phyloP scores from a whole-genome alignment of 2,888 invertebrate species.

The Diploptera punctata region DNA sequence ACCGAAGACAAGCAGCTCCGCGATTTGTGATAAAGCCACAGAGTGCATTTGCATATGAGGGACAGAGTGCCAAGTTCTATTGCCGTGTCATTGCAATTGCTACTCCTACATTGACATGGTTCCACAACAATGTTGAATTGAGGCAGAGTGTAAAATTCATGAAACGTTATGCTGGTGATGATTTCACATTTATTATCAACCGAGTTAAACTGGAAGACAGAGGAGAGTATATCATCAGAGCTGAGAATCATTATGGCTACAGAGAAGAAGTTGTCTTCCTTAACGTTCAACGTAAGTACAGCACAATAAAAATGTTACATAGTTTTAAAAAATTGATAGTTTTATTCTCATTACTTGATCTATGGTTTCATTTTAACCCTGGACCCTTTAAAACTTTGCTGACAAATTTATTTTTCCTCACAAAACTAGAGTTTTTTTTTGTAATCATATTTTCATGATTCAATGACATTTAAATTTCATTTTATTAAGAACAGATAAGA shows the following conservation, averaged over 20 bases:
- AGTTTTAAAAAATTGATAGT: too few relatives aligned
- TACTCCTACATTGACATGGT: slow-evolving; percentile 95
- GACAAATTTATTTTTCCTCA: too few relatives aligned
- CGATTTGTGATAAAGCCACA: slow-evolving; percentile 97
- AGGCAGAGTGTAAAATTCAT: slow-evolving; percentile 98
- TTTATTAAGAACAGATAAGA: too few relatives aligned
- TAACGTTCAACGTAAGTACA: slow-evolving; percentile 87
- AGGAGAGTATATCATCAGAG: slow-evolving; percentile 96
- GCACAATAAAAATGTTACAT: not conserved
- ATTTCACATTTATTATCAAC: slow-evolving; percentile 97
- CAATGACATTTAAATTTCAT: too few relatives aligned
- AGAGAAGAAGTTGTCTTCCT: slow-evolving; percentile 96
- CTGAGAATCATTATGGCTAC: slow-evolving; percentile 96
- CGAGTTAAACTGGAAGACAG: slow-evolving; percentile 94
- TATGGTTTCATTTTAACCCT: too few relatives aligned
- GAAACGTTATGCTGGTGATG: slow-evolving; percentile 96
- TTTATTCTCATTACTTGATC: too few relatives aligned
- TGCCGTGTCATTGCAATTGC: slow-evolving; percentile 96
- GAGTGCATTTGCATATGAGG: slow-evolving; percentile 95
- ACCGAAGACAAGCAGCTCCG: slow-evolving; percentile 97
- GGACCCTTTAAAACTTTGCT: too few relatives aligned
- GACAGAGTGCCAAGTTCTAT: slow-evolving; percentile 96
- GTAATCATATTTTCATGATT: too few relatives aligned
- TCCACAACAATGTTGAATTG: slow-evolving; percentile 89
- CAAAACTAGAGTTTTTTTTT: too few relatives aligned